A percentile compares a stretch with the other conserved stretches of the same genome.
phyloP scores from a whole-genome alignment of 2,888 invertebrate species.

The Empis stercorea region DNA sequence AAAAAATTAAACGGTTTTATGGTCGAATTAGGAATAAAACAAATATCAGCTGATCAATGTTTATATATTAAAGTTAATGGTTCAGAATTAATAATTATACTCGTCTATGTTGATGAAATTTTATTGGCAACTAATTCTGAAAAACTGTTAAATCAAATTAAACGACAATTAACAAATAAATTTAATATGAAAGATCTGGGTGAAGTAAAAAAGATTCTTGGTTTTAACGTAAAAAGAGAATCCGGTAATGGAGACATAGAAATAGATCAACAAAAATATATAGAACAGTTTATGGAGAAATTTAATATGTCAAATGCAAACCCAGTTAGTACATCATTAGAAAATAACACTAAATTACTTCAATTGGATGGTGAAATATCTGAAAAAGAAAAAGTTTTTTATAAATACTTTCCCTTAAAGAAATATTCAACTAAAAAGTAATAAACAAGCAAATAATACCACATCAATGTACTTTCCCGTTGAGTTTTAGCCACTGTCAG shows the following conservation, averaged over 20 bases:
- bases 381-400: neutral
- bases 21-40: neutral
- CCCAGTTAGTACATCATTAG: conserved; percentile 3
- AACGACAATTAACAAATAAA: neutral
- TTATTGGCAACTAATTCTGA: neutral
- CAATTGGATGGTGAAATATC: conserved; percentile 2
- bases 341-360: conserved; percentile 1
- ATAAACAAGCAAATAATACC: too few species aligned
- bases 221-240: neutral
- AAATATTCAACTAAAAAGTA: too few species aligned
- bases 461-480: too few species aligned
- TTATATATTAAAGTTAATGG: neutral
- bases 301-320: conserved; percentile 11
- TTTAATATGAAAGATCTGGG: neutral
- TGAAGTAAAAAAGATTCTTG: neutral
- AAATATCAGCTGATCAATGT: neutral
- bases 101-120: neutral
- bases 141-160: neutral
- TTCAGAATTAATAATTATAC: neutral
- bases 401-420: too few species aligned
- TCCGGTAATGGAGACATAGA: neutral
- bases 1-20: neutral
- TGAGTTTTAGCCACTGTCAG: too few species aligned
- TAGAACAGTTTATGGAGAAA: neutral
- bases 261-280: neutral